Evolutionary conservation across 2,888 invertebrate genomes (phyloP), one percentile per base, ranked within the genome.

Genomic region (Tenthredo notha): DNA sequence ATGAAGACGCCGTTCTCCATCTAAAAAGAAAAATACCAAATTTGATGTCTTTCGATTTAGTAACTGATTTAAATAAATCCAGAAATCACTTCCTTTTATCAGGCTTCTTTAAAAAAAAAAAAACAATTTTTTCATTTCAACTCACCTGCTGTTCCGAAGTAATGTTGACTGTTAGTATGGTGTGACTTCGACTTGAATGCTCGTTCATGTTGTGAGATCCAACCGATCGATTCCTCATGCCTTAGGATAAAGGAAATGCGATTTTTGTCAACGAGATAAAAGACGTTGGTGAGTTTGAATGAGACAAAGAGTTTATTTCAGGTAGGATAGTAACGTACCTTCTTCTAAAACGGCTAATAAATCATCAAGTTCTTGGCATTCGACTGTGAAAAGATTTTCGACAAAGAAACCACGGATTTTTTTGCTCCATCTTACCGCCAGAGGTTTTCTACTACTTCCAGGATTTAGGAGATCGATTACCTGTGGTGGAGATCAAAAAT

Each of bases 121-220:
- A 9, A 50, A 43, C 6, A 74, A 37, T 70, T 18, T 5, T 33
- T 10, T 2, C 43, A 43, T 5, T 50, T n/a, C 12, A n/a, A 84
- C 75, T 88, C 85, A 97, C 96, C 91, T 97, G 97, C 90, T 97
- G 95, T 91, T 98, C 98, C 0, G 98, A 96, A 54, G 97, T 96
- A 88, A 99, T 98, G 90, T 97, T 96, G 84, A 99, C 97, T 29
- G 98, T 97, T n/a, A 99, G 95, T 87, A 98, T 95, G 5, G 98
- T 98, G 94, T 99, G 99, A 89, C 98, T 98, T 87, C 99, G 96
- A 86, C 97, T 97, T 3, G 98, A 99, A 92, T 97, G 96, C 86
- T 98, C 97, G 93, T 99, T 99, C 97, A 98, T 97, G 85, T 97
- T 97, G 94, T 98, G 98, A 84, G 97, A 95, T 25, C 98, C 98